phyloP scores from a whole-genome alignment of 2,888 invertebrate species.

The Aphrophora alni region DNA sequence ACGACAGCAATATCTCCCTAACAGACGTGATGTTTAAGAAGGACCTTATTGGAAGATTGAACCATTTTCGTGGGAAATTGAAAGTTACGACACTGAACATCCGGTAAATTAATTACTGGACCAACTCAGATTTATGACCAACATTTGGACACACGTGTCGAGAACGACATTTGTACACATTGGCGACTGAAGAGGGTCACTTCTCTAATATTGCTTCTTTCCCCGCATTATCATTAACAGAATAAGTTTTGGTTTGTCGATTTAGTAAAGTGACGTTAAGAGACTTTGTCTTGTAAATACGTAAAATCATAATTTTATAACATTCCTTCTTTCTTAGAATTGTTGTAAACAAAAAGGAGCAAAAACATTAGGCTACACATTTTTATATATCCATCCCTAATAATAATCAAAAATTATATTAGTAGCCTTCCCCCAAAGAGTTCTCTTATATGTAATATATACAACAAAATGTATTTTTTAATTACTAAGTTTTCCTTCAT shows the following conservation, averaged over 20 bases:
- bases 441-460: too few relatives aligned
- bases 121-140: neutral
- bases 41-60: neutral
- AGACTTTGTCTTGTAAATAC: too few relatives aligned
- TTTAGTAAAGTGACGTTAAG: too few relatives aligned
- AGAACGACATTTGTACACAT: neutral
- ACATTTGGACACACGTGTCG: neutral
- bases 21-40: neutral
- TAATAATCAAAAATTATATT: too few relatives aligned
- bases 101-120: neutral
- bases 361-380: too few relatives aligned
- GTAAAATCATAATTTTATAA: too few relatives aligned
- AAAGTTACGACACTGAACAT: neutral
- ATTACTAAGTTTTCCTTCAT: too few relatives aligned
- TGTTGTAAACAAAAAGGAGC: too few relatives aligned
- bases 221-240: neutral
- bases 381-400: too few relatives aligned
- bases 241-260: neutral
- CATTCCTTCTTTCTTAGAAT: too few relatives aligned
- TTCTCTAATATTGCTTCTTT: neutral
- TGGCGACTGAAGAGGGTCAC: neutral
- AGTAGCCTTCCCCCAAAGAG: too few relatives aligned
- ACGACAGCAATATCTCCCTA: neutral
- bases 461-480: too few relatives aligned
- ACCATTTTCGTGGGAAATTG: slow-evolving; percentile 2